A percentile compares a stretch with the other conserved stretches of the same genome.
Evolutionary conservation across 2,797 vertebrate species (phyloP).

Genomic region (Balearica regulorum): DNA sequence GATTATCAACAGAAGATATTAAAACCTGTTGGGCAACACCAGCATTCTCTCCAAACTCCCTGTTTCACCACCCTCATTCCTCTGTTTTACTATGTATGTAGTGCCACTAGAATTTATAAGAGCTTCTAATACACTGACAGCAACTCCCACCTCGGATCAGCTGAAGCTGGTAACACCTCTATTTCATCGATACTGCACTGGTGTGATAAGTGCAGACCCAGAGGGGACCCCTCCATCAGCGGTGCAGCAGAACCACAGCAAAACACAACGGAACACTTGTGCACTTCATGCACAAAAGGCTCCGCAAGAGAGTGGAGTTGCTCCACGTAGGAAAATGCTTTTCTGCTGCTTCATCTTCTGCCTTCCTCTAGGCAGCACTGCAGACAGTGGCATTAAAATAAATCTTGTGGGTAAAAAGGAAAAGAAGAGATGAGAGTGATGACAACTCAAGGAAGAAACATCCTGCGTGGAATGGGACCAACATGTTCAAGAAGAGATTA

Average conservation of each 20-base stretch:
- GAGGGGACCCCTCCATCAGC: neutral
- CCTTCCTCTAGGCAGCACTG: neutral
- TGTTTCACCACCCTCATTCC: neutral
- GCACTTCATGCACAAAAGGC: neutral
- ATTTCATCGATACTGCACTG: neutral
- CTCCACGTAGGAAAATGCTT: neutral
- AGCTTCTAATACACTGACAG: neutral
- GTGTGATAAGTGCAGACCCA: neutral
- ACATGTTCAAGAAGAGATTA: neutral
- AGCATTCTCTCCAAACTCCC: neutral
- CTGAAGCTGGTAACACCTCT: neutral
- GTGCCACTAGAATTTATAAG: neutral
- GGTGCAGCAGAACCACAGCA: neutral
- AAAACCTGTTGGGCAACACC: neutral
- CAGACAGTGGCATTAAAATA: neutral
- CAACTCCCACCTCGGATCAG: neutral
- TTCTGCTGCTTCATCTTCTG: neutral
- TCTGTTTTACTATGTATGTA: neutral
- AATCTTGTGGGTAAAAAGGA: neutral
- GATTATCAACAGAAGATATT: neutral
- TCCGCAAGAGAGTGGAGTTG: neutral
- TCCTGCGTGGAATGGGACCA: neutral
- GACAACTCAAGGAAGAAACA: neutral
- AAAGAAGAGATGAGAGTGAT: neutral
- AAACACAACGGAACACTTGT: neutral